Evolutionary conservation across 2,113 vertebrate genomes (phyloP).

Genomic region (Pterocles gutturalis): DNA sequence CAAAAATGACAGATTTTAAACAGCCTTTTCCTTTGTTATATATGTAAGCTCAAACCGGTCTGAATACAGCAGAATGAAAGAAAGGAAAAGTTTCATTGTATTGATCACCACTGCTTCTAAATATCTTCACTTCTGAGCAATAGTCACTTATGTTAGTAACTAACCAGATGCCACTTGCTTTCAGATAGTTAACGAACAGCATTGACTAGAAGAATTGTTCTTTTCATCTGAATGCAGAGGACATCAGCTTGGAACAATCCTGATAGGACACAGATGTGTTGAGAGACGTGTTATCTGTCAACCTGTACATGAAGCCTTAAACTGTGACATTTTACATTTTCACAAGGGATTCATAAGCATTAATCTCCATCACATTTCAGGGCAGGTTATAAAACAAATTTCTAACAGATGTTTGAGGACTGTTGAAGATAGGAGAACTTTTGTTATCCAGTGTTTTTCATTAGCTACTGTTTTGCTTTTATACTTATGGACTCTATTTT

Average conservation of each 20-base stretch:
- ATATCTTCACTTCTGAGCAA: background rate
- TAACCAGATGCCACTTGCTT: background rate
- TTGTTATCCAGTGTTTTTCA: background rate
- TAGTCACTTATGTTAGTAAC: background rate
- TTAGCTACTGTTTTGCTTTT: background rate
- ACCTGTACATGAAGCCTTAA: background rate
- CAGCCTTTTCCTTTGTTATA: background rate
- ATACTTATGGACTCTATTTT: background rate
- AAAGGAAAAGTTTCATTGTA: background rate
- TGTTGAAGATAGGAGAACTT: background rate
- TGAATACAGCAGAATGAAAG: background rate
- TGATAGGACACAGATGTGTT: background rate
- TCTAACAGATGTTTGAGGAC: background rate
- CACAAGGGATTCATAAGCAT: background rate
- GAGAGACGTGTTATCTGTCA: background rate
- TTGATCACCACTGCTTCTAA: background rate
- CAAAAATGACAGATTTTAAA: background rate
- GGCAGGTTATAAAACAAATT: background rate
- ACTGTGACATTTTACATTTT: background rate
- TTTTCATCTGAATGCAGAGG: background rate
- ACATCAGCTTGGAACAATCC: background rate
- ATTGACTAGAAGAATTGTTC: background rate
- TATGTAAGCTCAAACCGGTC: background rate
- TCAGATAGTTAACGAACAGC: background rate
- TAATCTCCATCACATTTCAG: background rate